A percentile compares a stretch with the other conserved stretches of the same genome.
These are phyloP conservation scores for Origma solitaria DNA, from an alignment of 2,113 vertebrate species.

Conservation along the genomic window DNA sequence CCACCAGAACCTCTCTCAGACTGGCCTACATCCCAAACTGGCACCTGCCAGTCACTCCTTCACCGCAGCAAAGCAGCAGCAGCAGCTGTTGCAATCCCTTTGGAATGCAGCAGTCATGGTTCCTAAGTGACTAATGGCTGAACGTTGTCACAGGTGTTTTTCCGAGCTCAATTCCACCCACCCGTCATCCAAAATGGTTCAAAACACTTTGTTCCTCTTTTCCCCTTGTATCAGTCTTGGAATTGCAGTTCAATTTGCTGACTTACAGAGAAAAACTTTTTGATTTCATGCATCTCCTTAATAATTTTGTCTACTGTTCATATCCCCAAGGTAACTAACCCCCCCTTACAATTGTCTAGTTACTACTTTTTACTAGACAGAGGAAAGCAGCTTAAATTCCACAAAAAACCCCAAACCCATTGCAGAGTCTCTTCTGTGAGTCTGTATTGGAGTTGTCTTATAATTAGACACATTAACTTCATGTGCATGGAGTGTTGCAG, in stretches of 20 bases:
- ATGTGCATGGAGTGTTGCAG: background rate
- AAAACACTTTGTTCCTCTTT: background rate
- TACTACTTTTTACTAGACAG: background rate
- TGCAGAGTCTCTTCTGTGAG: background rate
- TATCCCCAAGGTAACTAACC: background rate
- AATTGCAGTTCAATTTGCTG: background rate
- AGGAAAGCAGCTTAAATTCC: background rate
- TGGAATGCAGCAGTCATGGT: slow-evolving; percentile 30
- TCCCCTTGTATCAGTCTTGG: background rate
- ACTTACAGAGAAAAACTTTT: background rate
- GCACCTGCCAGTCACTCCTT: background rate
- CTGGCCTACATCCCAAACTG: slow-evolving; percentile 1
- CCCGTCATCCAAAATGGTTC: background rate
- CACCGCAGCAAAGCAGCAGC: slow-evolving; percentile 18
- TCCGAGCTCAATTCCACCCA: background rate
- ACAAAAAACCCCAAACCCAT: fast-evolving
- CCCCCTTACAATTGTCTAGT: background rate
- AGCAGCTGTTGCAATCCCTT: slow-evolving; percentile 7
- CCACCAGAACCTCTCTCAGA: background rate
- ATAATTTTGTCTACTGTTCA: background rate
- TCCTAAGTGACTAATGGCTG: slow-evolving; percentile 35
- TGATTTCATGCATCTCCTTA: background rate
- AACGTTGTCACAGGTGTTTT: background rate
- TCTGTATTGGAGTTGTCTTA: background rate
- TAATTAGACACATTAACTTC: background rate